A percentile compares a stretch with the other conserved stretches of the same genome.
These are phyloP conservation scores for Eumaeus atala DNA, from an alignment of 1,140 invertebrate species.

Conservation along the genomic window DNA sequence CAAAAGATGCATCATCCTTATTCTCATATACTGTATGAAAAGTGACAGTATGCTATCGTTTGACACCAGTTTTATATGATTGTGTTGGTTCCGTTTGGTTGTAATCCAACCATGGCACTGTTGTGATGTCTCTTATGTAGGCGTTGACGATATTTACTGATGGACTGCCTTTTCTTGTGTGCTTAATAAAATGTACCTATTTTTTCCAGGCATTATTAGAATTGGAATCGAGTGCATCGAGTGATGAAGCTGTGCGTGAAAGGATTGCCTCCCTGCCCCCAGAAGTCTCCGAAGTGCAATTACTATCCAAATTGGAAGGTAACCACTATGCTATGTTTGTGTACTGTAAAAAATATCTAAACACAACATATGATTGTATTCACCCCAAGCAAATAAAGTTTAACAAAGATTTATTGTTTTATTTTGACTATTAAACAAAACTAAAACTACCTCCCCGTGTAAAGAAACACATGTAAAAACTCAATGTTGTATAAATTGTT, in stretches of 20 bases:
- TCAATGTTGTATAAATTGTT: too few relatives aligned
- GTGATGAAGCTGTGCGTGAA: slow-evolving; percentile 92
- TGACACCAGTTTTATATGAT: too few relatives aligned
- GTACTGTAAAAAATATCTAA: background rate
- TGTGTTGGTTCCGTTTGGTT: too few relatives aligned
- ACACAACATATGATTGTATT: slow-evolving; percentile 5
- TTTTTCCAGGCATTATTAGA: slow-evolving; percentile 80
- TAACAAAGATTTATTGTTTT: slow-evolving; percentile 37
- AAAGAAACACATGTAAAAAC: too few relatives aligned
- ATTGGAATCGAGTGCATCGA: slow-evolving; percentile 94
- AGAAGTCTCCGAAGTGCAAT: slow-evolving; percentile 93
- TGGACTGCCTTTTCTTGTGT: background rate
- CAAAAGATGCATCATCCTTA: too few relatives aligned
- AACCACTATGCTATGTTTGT: slow-evolving; percentile 25
- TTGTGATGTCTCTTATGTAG: too few relatives aligned
- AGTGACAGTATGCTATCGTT: too few relatives aligned
- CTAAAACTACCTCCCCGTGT: background rate
- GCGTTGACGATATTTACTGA: too few relatives aligned
- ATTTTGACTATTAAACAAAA: slow-evolving; percentile 24
- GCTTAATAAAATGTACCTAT: background rate
- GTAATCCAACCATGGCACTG: too few relatives aligned
- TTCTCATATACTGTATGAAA: too few relatives aligned
- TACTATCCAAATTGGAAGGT: slow-evolving; percentile 88
- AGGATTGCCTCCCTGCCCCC: slow-evolving; percentile 94
- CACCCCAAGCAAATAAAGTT: slow-evolving; percentile 28